A percentile compares a stretch with the other conserved stretches of the same genome.
Evolutionary conservation across 2,888 invertebrate genomes (phyloP).

Genomic region (Pomacea canaliculata): DNA sequence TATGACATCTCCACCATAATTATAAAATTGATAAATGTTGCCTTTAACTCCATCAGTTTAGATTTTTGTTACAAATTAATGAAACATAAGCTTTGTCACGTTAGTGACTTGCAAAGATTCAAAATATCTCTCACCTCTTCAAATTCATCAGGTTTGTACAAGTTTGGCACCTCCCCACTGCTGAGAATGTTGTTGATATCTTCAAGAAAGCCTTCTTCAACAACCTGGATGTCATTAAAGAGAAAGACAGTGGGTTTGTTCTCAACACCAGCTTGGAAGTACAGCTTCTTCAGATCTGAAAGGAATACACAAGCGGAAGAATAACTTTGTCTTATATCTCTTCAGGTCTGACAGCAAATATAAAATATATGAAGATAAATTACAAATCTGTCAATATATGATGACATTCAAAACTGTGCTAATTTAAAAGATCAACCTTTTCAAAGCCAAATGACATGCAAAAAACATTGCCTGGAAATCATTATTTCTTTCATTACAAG

Average conservation of each 20-base stretch:
- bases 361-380: not conserved
- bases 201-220: conserved; percentile 86
- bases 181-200: conserved; percentile 90
- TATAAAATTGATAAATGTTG: too few relatives aligned
- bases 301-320: not conserved
- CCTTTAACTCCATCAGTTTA: too few relatives aligned
- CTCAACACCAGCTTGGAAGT: conserved; percentile 81
- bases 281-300: conserved; percentile 81
- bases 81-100: too few relatives aligned
- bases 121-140: conserved; percentile 78
- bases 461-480: too few relatives aligned
- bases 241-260: conserved; percentile 83
- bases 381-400: not conserved
- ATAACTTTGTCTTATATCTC: not conserved
- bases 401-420: not conserved
- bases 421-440: too few relatives aligned
- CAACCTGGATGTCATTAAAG: conserved; percentile 86
- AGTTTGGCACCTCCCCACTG: conserved; percentile 88
- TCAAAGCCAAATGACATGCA: too few relatives aligned
- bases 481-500: too few relatives aligned
- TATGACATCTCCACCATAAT: too few relatives aligned
- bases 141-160: conserved; percentile 89
- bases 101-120: too few relatives aligned
- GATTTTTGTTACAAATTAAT: too few relatives aligned
- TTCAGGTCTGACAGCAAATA: not conserved